Evolutionary conservation across 1,140 invertebrate genomes (phyloP).

Genomic region (Sycobia sp.): DNA sequence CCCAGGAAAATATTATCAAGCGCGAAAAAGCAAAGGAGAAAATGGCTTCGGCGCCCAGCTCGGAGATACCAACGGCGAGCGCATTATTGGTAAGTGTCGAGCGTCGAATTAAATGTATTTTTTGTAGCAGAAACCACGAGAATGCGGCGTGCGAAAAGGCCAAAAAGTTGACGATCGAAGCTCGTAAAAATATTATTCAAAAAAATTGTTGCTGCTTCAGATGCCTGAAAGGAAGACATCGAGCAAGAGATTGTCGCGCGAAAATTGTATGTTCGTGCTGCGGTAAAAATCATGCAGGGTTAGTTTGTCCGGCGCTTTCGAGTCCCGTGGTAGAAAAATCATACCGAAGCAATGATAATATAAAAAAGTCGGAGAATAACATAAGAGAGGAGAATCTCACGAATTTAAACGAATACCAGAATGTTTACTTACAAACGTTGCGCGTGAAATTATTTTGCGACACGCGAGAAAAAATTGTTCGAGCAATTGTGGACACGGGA

Average conservation of each 20-base stretch:
- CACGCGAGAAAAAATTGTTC: slow-evolving; percentile 23
- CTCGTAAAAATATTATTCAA: slow-evolving; percentile 27
- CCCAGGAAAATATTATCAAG: no score
- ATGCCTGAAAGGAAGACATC: slow-evolving; percentile 30
- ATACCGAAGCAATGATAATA: background rate
- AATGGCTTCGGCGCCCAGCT: no score
- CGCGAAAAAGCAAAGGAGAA: background rate
- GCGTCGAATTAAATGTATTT: slow-evolving; percentile 25
- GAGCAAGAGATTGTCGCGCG: slow-evolving; percentile 14
- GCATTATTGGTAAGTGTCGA: background rate
- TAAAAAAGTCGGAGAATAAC: background rate
- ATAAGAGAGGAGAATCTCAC: slow-evolving; percentile 24
- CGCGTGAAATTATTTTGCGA: slow-evolving; percentile 31
- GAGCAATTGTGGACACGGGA: slow-evolving; percentile 31
- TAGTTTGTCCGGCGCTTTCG: slow-evolving; percentile 21
- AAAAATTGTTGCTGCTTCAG: slow-evolving; percentile 29
- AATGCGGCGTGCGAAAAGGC: slow-evolving; percentile 28
- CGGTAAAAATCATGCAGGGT: slow-evolving; percentile 19
- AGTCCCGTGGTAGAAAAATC: background rate
- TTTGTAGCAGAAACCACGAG: slow-evolving; percentile 31
- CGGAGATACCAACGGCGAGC: slow-evolving; percentile 10
- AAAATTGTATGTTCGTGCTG: slow-evolving; percentile 34
- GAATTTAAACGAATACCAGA: slow-evolving; percentile 25
- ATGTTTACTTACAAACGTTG: slow-evolving; percentile 39
- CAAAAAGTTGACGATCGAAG: slow-evolving; percentile 28